Evolutionary conservation across 1,140 invertebrate genomes (phyloP).

Genomic region (Drosophila mayri): DNA sequence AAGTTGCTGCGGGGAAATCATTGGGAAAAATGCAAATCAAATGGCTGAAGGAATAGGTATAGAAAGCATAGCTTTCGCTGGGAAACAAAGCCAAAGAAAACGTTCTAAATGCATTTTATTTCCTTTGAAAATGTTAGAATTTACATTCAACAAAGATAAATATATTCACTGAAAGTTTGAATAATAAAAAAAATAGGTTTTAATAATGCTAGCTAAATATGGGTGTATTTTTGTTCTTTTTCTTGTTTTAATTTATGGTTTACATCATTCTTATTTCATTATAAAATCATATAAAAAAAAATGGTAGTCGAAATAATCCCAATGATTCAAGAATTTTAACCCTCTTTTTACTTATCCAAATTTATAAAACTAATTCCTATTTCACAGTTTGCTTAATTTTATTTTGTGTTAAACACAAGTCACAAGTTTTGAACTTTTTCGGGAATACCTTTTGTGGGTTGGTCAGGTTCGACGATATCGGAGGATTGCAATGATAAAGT

Average conservation of each 20-base stretch:
- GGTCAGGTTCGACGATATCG: conserved; percentile 40
- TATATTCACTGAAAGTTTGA: neutral
- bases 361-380: neutral
- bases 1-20: neutral
- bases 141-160: neutral
- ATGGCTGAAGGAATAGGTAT: neutral
- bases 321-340: neutral
- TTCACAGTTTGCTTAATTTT: neutral
- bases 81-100: neutral
- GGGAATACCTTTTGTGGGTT: conserved; percentile 29
- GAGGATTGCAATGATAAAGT: conserved; percentile 38
- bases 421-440: neutral
- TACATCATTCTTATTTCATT: neutral
- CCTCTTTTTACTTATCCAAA: neutral
- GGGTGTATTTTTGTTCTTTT: neutral
- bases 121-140: neutral
- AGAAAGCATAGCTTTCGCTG: neutral
- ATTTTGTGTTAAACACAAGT: neutral
- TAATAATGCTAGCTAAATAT: no score
- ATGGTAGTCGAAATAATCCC: no score
- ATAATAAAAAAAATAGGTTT: neutral
- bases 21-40: conserved; percentile 14
- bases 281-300: no score
- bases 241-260: neutral
- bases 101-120: neutral